These are phyloP conservation scores for Mohoua ochrocephala DNA, from an alignment of 2,113 vertebrate genomes.

Conservation along the genomic window DNA sequence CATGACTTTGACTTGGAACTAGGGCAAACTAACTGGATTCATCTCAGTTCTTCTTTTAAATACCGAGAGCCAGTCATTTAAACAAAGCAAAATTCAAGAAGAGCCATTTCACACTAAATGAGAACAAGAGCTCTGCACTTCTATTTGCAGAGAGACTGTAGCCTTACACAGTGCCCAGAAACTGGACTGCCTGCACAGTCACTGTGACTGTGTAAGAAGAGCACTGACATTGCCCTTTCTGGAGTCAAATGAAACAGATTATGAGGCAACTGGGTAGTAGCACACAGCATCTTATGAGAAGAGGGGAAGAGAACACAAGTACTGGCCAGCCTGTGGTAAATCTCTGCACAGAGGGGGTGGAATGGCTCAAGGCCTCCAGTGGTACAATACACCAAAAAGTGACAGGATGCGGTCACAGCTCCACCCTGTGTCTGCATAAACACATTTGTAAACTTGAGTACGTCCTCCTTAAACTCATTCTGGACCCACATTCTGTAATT, in stretches of 20 bases:
- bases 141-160: background rate
- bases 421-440: slow-evolving; percentile 64
- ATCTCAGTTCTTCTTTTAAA: background rate
- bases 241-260: background rate
- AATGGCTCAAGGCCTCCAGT: slow-evolving; percentile 33
- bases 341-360: background rate
- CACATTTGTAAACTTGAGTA: slow-evolving; percentile 3
- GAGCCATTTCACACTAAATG: background rate
- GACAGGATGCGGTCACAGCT: slow-evolving; percentile 60
- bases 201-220: background rate
- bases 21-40: background rate
- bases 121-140: background rate
- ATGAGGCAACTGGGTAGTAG: background rate
- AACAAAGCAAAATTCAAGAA: background rate
- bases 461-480: background rate
- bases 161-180: background rate
- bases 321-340: background rate
- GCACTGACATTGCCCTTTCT: background rate
- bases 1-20: background rate
- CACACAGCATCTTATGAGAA: background rate
- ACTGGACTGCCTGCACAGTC: background rate
- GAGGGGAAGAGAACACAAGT: background rate
- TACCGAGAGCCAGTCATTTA: background rate
- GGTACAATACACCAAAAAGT: background rate
- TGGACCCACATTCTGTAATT: background rate